Evolutionary conservation across 2,113 vertebrate genomes (phyloP).

Genomic region (Thunnus maccoyii): DNA sequence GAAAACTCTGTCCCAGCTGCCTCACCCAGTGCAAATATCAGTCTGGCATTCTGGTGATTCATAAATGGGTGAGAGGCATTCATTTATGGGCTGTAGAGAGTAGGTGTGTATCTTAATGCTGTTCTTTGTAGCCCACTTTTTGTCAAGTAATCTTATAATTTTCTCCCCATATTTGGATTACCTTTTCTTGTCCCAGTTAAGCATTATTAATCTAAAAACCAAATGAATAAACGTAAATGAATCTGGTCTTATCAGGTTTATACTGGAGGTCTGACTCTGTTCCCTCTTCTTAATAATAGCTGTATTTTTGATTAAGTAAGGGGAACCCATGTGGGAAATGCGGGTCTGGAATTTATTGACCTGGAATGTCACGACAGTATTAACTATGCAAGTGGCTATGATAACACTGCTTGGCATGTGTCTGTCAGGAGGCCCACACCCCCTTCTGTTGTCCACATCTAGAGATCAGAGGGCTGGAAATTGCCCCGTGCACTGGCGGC

Average conservation of each 20-base stretch:
- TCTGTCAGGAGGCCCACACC: conserved; percentile 62
- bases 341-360: conserved; percentile 70
- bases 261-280: neutral
- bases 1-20: conserved; percentile 38
- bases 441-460: conserved; percentile 59
- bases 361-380: conserved; percentile 72
- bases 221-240: too few relatives aligned
- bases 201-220: neutral
- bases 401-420: conserved; percentile 72
- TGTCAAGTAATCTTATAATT: conserved; percentile 21
- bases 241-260: conserved; percentile 29
- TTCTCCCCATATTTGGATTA: conserved; percentile 20
- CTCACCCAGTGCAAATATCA: conserved; percentile 72
- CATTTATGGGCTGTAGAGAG: conserved; percentile 39
- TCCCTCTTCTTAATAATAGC: neutral
- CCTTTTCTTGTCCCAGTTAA: conserved; percentile 16
- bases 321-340: conserved; percentile 44
- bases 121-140: conserved; percentile 29
- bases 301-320: neutral
- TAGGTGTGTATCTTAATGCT: conserved; percentile 48
- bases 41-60: conserved; percentile 66
- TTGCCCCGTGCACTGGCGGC: conserved; percentile 42
- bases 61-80: conserved; percentile 65
- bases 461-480: conserved; percentile 72
- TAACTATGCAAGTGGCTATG: conserved; percentile 68